phyloP scores from a whole-genome alignment of 1,140 invertebrate species.

The Popillia japonica region DNA sequence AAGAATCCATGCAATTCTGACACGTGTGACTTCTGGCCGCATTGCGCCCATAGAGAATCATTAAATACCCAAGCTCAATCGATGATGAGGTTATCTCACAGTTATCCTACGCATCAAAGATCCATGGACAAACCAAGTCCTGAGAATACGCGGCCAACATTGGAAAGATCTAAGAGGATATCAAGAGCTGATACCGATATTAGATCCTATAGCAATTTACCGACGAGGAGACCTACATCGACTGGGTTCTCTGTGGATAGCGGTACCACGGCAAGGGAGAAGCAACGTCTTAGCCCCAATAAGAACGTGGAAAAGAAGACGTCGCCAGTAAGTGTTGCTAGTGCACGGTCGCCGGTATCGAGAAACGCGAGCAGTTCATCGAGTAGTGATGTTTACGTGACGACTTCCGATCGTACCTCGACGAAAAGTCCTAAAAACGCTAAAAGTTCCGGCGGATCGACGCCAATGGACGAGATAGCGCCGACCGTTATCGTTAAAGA shows the following conservation, averaged over 20 bases:
- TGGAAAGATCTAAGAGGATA: constrained; percentile 44
- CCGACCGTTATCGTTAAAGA: constrained; percentile 50
- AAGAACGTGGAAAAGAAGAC: constrained; percentile 54
- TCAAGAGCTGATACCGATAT: constrained; percentile 44
- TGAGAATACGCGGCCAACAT: constrained; percentile 25
- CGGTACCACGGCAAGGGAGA: constrained; percentile 13
- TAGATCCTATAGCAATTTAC: constrained; percentile 19
- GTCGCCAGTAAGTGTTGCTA: constrained; percentile 59
- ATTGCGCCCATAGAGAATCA: constrained; percentile 64
- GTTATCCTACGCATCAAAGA: constrained; percentile 65
- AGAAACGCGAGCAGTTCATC: constrained; percentile 63
- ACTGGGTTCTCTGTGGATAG: constrained; percentile 53
- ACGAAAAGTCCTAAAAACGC: constrained; percentile 63
- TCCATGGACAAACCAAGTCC: constrained; percentile 51
- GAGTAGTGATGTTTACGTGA: constrained; percentile 66
- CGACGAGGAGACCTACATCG: constrained; percentile 54
- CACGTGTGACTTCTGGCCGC: constrained; percentile 68
- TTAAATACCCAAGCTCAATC: constrained; percentile 44
- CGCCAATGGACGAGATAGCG: constrained; percentile 61
- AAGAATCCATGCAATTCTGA: constrained; percentile 63
- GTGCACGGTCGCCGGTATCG: constrained; percentile 55
- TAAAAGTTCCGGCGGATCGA: constrained; percentile 64
- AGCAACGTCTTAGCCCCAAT: constrained; percentile 48
- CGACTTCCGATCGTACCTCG: constrained; percentile 63
- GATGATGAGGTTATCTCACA: constrained; percentile 66